These are phyloP conservation scores for Parthenolecanium corni DNA, from an alignment of 2,888 invertebrate genomes.

Conservation along the genomic window DNA sequence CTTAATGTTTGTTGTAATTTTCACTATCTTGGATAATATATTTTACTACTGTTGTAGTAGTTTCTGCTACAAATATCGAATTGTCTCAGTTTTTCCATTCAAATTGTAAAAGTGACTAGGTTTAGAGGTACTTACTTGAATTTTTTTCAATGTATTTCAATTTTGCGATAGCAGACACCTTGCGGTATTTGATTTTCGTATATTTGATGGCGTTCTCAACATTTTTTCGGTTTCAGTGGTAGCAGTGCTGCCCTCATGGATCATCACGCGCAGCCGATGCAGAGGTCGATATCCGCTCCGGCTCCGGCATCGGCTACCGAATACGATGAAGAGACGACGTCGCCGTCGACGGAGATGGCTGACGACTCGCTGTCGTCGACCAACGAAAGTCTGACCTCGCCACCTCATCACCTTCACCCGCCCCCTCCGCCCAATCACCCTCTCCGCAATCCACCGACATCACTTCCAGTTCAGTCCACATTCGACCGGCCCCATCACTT, in stretches of 20 bases:
- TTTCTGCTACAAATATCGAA: too few relatives aligned
- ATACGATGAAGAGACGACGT: slow-evolving; percentile 13
- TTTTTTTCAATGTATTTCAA: too few relatives aligned
- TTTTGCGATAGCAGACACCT: too few relatives aligned
- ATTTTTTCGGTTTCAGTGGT: slow-evolving; percentile 2
- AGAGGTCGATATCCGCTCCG: slow-evolving; percentile 16
- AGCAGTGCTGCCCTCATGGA: slow-evolving; percentile 7
- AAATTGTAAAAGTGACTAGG: too few relatives aligned
- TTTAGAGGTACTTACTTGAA: too few relatives aligned
- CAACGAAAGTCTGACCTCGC: slow-evolving; percentile 14
- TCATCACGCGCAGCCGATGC: slow-evolving; percentile 13
- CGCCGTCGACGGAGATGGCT: slow-evolving; percentile 10
- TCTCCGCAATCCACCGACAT: slow-evolving; percentile 23
- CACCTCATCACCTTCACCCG: not conserved
- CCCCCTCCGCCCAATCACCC: not conserved
- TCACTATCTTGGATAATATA: too few relatives aligned
- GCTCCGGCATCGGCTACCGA: not conserved
- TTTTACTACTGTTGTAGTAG: too few relatives aligned
- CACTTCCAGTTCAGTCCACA: slow-evolving; percentile 23
- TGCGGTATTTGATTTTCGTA: too few relatives aligned
- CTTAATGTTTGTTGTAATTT: too few relatives aligned
- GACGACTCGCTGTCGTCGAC: slow-evolving; percentile 19
- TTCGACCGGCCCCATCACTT: slow-evolving; percentile 4
- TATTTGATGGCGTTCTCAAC: too few relatives aligned
- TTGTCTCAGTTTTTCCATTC: too few relatives aligned